These are phyloP conservation scores for Montipora sp. DNA, from an alignment of 64 coral and sea anemone species.

Conservation along the genomic window DNA sequence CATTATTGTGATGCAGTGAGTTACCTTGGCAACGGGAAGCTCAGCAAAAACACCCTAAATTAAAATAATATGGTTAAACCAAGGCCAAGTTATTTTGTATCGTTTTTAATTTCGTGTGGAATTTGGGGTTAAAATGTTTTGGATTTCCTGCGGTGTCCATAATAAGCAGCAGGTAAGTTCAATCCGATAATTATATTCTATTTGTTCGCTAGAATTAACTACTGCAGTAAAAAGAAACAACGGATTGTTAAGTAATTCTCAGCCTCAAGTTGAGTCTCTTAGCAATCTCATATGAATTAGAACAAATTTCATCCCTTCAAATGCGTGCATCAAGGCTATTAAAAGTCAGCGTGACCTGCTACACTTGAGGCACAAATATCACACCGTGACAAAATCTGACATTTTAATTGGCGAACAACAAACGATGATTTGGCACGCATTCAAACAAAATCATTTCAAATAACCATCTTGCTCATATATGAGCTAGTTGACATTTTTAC, in stretches of 20 bases:
- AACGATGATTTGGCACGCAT: not conserved
- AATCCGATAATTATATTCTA: too few relatives aligned
- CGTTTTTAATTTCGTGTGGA: too few relatives aligned
- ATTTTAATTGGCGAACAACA: not conserved
- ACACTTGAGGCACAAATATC: not conserved
- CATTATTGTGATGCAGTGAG: too few relatives aligned
- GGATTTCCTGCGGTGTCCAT: too few relatives aligned
- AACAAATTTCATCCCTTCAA: not conserved
- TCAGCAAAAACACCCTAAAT: too few relatives aligned
- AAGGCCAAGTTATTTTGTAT: too few relatives aligned
- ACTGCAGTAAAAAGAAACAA: not conserved
- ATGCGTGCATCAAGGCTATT: not conserved
- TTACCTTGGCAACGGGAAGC: too few relatives aligned
- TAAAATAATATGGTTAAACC: too few relatives aligned
- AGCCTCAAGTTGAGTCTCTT: not conserved
- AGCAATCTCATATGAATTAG: not conserved
- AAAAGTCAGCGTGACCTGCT: slow-evolving; percentile 41
- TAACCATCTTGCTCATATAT: slow-evolving; percentile 1
- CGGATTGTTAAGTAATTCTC: not conserved
- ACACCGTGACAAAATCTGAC: not conserved
- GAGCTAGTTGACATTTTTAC: not conserved
- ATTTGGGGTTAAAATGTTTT: too few relatives aligned
- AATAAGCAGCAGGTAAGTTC: too few relatives aligned
- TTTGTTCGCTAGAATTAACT: too few relatives aligned
- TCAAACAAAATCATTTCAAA: not conserved